These are phyloP conservation scores for Hoplostethus mediterraneus DNA, from an alignment of 2,797 vertebrate genomes.

Conservation along the genomic window DNA sequence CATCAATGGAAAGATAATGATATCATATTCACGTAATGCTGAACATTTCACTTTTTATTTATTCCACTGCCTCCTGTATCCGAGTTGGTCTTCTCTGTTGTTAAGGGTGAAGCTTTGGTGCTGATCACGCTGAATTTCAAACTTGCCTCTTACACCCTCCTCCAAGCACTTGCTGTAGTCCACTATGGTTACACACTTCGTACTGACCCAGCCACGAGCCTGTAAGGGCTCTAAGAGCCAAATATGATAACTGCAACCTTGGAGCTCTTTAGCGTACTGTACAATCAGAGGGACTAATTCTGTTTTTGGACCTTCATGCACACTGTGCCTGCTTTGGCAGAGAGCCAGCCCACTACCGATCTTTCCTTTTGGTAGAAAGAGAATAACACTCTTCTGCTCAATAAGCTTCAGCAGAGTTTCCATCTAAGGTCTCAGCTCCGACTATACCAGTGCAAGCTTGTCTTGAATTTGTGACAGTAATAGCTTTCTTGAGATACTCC, in stretches of 20 bases:
- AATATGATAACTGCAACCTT: conserved; percentile 53
- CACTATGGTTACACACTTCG: conserved; percentile 28
- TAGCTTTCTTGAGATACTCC: background rate
- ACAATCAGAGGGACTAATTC: conserved; percentile 80
- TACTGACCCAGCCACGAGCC: conserved; percentile 49
- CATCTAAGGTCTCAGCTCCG: background rate
- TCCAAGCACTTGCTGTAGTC: background rate
- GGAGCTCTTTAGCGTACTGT: conserved; percentile 76
- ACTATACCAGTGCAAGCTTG: conserved; percentile 5
- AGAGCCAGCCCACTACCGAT: conserved; percentile 58
- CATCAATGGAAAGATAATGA: conserved; percentile 71
- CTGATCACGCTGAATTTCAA: conserved; percentile 68
- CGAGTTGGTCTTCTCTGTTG: conserved; percentile 41
- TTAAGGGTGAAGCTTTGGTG: conserved; percentile 72
- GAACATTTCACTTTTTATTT: conserved; percentile 71
- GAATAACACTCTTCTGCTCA: conserved; percentile 10
- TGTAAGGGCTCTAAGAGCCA: conserved; percentile 61
- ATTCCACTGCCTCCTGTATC: conserved; percentile 56
- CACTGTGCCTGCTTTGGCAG: conserved; percentile 74
- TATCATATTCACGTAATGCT: conserved; percentile 65
- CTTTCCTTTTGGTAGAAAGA: conserved; percentile 25
- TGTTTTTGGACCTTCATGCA: conserved; percentile 70
- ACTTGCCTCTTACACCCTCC: conserved; percentile 56
- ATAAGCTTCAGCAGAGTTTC: conserved; percentile 11
- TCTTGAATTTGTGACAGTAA: conserved; percentile 14